phyloP scores from a whole-genome alignment of 2,888 invertebrate species.

The Drosophila quinaria region DNA sequence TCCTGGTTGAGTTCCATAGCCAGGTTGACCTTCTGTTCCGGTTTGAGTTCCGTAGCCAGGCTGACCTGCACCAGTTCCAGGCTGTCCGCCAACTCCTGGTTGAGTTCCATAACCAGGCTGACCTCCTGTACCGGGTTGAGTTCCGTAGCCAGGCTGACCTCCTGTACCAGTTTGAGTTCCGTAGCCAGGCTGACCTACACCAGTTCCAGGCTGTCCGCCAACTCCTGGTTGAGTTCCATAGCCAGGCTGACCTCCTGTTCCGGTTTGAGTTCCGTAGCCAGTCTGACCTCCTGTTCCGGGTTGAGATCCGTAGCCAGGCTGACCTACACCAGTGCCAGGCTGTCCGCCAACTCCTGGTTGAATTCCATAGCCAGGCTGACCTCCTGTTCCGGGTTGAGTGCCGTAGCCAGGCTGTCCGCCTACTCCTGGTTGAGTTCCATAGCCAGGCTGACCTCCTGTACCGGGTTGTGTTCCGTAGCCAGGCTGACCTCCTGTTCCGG shows the following conservation, averaged over 20 bases:
- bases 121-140: slow-evolving; percentile 21
- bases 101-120: slow-evolving; percentile 22
- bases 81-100: slow-evolving; percentile 25
- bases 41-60: slow-evolving; percentile 23
- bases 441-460: slow-evolving; percentile 13
- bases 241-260: slow-evolving; percentile 13
- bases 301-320: not conserved
- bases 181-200: no score
- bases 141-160: slow-evolving; percentile 23
- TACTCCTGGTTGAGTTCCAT: slow-evolving; percentile 2
- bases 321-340: not conserved
- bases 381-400: slow-evolving; percentile 16
- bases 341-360: slow-evolving; percentile 12
- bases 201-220: no score
- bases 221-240: slow-evolving; percentile 5
- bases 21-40: slow-evolving; percentile 27
- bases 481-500: slow-evolving; percentile 3
- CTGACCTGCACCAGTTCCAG: slow-evolving; percentile 9
- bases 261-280: slow-evolving; percentile 25
- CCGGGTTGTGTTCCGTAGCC: not conserved
- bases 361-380: slow-evolving; percentile 8
- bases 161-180: not conserved
- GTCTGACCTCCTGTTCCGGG: slow-evolving; percentile 14
- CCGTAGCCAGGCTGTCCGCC: slow-evolving; percentile 29
- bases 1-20: slow-evolving; percentile 14